Base-by-base conservation (phyloP, 2,888 invertebrate species). In the Parnassius mnemosyne region DNA sequence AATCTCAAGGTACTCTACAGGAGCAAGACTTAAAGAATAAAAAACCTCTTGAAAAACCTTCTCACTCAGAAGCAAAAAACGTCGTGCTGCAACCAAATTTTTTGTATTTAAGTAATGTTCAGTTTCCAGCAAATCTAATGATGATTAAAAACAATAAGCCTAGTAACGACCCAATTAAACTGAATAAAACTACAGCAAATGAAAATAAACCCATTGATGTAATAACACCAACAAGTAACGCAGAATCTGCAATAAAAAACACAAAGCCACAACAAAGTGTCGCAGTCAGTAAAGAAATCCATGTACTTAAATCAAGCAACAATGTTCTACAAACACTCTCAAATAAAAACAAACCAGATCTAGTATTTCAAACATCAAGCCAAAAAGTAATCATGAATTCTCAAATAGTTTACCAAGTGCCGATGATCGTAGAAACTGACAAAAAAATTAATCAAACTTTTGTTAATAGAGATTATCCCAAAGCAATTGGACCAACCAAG, bases 81-180 rank as follows among this genome's bases (percentile, higher is more conserved):
- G 80, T 88, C 12, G 83, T 89, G 16, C 68, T 87, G 53, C 89
- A 90, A 69, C 86, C 91, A 20, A 92, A 90, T 71, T 84, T 88
- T 73, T 77, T 91, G 66, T 92, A 91, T 66, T 72, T 92, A 50
- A 87, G 88, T 67, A 92, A 92, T 64, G 83, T 90, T 1, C 89
- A 89, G 66, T 85, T 89, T 66, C 88, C 89, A 53, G 77, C 79
- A n/a, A 91, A 90, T 70, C 71, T 90, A 53, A 89, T 90, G 89
- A 87, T 90, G 85, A 83, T 89, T 52, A 89, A 88, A 71, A 89
- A 85, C 64, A 85, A 78, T 7, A 87, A 85, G 77, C 65, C 79
- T 10, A 73, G 73, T 59, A 82, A 79, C 47, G 79, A 80, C 44
- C 70, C 74, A n/a, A 72, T 69, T 60, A 81, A 78, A 68, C 71